phyloP scores from a whole-genome alignment of 2,113 vertebrate species.

The Phyllostomus discolor region DNA sequence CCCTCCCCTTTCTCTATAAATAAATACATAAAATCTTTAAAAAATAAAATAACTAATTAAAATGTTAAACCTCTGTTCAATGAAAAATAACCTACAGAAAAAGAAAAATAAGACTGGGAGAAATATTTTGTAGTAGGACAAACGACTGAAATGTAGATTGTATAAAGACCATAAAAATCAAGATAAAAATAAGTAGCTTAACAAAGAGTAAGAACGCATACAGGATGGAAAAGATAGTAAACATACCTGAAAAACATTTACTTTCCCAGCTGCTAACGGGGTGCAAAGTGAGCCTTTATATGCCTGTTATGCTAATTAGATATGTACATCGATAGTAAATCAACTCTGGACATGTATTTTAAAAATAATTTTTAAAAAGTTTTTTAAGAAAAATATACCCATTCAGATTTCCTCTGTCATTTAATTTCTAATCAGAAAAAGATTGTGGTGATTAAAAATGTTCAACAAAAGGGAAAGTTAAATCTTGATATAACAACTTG shows the following conservation, averaged over 20 bases:
- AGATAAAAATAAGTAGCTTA: background rate
- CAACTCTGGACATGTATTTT: background rate
- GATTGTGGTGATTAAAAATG: background rate
- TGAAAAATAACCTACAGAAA: background rate
- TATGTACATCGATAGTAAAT: background rate
- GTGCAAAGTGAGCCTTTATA: background rate
- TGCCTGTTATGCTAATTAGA: background rate
- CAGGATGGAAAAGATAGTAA: background rate
- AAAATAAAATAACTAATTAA: background rate
- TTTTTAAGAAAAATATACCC: background rate
- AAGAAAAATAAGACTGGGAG: background rate
- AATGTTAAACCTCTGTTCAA: background rate
- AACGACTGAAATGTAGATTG: background rate
- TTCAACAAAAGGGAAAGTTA: conserved; percentile 2
- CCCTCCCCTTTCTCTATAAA: no score
- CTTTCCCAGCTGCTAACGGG: background rate
- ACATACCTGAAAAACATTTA: background rate
- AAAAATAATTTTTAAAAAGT: background rate
- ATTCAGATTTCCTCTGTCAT: background rate
- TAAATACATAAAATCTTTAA: no score
- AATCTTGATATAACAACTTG: background rate
- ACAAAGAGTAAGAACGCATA: background rate
- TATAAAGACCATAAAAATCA: background rate
- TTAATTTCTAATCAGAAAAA: background rate
- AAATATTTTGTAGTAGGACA: background rate